A percentile compares a stretch with the other conserved stretches of the same genome.
phyloP scores from a whole-genome alignment of 2,888 invertebrate genomes.

The Achlya flavicornis region DNA sequence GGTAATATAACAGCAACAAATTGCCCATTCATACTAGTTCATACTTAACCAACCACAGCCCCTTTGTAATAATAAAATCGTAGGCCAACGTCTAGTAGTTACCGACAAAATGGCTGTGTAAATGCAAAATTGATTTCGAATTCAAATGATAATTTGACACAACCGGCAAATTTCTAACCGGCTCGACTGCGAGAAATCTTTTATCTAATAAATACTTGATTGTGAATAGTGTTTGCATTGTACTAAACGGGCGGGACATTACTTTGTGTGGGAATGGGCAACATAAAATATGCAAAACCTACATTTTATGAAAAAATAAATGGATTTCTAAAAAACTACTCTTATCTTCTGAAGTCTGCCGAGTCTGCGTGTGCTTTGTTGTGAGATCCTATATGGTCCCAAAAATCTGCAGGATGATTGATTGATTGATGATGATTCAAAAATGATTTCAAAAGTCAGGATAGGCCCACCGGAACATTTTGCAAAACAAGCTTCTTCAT shows the following conservation, averaged over 20 bases:
- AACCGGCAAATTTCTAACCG: constrained; percentile 56
- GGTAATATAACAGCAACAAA: constrained; percentile 29
- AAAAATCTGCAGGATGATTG: too few relatives aligned
- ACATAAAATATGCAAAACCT: neutral
- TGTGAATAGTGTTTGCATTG: constrained; percentile 33
- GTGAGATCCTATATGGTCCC: too few relatives aligned
- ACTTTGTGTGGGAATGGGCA: constrained; percentile 12
- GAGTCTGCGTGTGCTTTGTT: too few relatives aligned
- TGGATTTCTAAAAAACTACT: neutral
- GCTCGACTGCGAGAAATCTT: constrained; percentile 44
- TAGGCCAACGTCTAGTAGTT: constrained; percentile 48
- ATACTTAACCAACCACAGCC: constrained; percentile 45
- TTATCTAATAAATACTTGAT: constrained; percentile 49
- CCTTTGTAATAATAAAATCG: constrained; percentile 58
- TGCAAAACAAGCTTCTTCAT: too few relatives aligned
- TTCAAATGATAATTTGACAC: constrained; percentile 73
- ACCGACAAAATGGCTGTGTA: constrained; percentile 62
- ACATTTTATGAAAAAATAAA: neutral
- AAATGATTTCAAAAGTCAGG: too few relatives aligned
- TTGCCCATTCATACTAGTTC: constrained; percentile 46
- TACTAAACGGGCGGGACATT: neutral
- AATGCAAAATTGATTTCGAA: constrained; percentile 73
- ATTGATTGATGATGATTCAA: too few relatives aligned
- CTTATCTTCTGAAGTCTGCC: neutral
- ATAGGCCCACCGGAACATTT: too few relatives aligned